Base-by-base conservation (phyloP, 2,888 invertebrate species). In the Spisula solida region DNA sequence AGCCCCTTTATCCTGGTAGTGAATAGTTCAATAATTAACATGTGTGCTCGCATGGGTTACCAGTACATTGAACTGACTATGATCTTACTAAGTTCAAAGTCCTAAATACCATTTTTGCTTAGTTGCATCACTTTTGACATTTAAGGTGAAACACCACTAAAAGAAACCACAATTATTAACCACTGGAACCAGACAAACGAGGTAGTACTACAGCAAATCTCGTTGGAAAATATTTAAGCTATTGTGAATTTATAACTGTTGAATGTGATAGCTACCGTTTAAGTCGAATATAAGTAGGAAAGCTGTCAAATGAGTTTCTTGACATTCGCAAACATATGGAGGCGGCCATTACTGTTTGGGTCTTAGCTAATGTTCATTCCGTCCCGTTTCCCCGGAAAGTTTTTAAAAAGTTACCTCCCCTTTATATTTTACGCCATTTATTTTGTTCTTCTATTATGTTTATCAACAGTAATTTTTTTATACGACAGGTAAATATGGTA, bases 261-360 rank as follows among this genome's bases (percentile, higher is more conserved):
- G 16, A 16, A 80, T 41, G 20, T 5, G 6, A 29, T 66, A 51
- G 29, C 48, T 78, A 85, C 85, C 85, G 18, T 56, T 51, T 55
- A n/a, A 34, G 29, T n/a, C 48, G 47, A 25, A 34, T 25, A 10
- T 18, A 80, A 25, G 25, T 47, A 25, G 80, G 20, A 25, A 47
- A 41, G n/a, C 47, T 18, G n/a, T 80, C 20, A 47, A 80, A n/a
- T 47, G 25, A 48, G 47, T 80, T 47, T 18, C 55, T 85, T 85
- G 85, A 85, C 79, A 56, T 85, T 85, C 41, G 85, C 20, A 78
- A 31, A 34, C 12, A 48, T 25, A 25, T 34, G 70, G 41, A 51
- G 5, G 56, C 85, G 25, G 79, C 85, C 85, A 85, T 85, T 75
- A 75, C 75, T 29, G 75, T 75, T 31, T 66, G 18, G 18, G 56